Percentiles rank a stretch among this genome's conserved stretches.
Conservation (phyloP, 2,888 invertebrate genomes). For the Gymnoscelis rufifasciata region DNA sequence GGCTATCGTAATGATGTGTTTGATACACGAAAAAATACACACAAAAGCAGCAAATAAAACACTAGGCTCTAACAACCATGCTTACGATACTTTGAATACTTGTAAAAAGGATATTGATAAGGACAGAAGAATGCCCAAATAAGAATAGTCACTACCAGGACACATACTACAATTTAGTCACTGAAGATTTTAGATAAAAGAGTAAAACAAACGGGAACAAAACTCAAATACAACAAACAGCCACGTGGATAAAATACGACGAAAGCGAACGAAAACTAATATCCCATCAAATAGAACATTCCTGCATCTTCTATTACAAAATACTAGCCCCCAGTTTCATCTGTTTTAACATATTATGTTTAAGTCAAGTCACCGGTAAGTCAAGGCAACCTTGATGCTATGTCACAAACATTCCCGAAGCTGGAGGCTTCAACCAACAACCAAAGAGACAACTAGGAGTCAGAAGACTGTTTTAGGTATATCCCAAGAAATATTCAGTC, state of each 20-base stretch:
- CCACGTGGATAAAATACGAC: background rate
- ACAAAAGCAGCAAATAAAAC: background rate
- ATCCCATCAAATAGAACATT: slow-evolving; percentile 4
- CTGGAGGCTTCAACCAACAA: background rate
- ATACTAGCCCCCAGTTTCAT: background rate
- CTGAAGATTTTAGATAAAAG: background rate
- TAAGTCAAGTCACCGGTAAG: background rate
- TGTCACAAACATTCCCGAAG: background rate
- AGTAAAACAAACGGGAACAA: background rate
- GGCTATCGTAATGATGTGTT: too few species aligned
- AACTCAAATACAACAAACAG: background rate
- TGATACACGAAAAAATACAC: background rate
- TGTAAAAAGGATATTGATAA: too few species aligned
- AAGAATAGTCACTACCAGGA: background rate
- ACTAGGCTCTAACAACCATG: background rate
- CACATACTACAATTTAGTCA: background rate
- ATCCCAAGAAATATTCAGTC: background rate
- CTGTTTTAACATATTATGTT: background rate
- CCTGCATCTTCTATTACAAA: slow-evolving; percentile 23
- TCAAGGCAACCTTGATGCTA: background rate
- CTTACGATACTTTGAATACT: background rate
- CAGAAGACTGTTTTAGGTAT: slow-evolving; percentile 3
- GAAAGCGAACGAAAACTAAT: background rate
- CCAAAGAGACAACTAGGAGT: background rate
- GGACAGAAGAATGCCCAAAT: background rate